These are phyloP conservation scores for Siderastrea siderea DNA, from an alignment of 92 coral and sea anemone genomes.

Conservation along the genomic window DNA sequence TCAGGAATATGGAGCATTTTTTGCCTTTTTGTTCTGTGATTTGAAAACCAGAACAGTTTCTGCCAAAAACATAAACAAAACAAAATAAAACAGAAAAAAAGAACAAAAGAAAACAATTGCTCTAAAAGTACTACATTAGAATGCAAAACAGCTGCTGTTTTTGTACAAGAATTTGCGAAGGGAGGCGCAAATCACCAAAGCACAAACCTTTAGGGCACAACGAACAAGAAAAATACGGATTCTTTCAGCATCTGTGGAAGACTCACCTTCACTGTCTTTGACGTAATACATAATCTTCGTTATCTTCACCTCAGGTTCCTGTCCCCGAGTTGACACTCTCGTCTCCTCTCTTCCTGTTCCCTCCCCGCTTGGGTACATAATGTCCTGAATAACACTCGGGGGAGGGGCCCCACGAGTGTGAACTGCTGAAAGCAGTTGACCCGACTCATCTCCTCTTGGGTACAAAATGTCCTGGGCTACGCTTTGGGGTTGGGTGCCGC, in stretches of 20 bases:
- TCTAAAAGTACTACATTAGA: too few species aligned
- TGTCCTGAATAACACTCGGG: constrained; percentile 77
- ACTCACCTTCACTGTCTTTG: constrained; percentile 68
- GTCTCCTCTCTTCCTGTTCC: constrained; percentile 33
- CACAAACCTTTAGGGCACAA: too few species aligned
- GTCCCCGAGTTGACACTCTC: constrained; percentile 78
- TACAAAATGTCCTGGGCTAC: constrained; percentile 78
- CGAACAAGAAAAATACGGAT: background rate
- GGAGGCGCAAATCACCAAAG: too few species aligned
- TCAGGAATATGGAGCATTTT: too few species aligned
- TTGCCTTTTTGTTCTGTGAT: too few species aligned
- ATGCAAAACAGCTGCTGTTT: too few species aligned
- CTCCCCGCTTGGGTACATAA: constrained; percentile 78
- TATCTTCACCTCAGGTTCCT: constrained; percentile 83
- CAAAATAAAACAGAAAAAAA: too few species aligned
- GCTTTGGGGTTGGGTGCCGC: constrained; percentile 82
- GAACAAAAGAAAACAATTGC: too few species aligned
- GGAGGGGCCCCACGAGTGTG: constrained; percentile 86
- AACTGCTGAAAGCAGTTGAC: background rate
- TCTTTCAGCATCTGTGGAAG: background rate
- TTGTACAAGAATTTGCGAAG: too few species aligned
- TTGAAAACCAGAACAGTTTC: too few species aligned
- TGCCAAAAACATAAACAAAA: too few species aligned
- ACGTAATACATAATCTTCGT: constrained; percentile 84
- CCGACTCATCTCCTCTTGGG: constrained; percentile 43